These are phyloP conservation scores for Eupithecia subfuscata DNA, from an alignment of 2,888 invertebrate genomes.

Conservation along the genomic window DNA sequence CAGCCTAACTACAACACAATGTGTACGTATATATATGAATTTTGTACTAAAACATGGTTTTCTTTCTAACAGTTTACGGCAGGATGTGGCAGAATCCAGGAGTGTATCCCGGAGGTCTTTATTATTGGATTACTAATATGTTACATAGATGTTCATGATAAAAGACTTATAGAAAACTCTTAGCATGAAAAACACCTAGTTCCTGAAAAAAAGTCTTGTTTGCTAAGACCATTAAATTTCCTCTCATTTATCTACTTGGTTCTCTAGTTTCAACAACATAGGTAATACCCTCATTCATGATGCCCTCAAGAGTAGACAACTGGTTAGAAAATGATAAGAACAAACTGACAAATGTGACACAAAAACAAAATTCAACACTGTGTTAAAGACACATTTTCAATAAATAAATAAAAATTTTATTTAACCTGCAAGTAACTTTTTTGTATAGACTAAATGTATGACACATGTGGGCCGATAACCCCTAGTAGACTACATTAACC, in stretches of 20 bases:
- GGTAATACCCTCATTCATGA: too few species aligned
- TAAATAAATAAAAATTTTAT: too few species aligned
- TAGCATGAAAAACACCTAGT: not conserved
- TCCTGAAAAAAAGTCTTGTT: not conserved
- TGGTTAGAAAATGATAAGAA: too few species aligned
- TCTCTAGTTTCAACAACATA: not conserved
- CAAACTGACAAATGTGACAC: too few species aligned
- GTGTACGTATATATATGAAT: conserved; percentile 73
- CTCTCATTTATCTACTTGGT: not conserved
- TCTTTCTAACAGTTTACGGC: conserved; percentile 63
- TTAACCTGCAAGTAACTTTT: too few species aligned
- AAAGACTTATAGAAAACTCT: conserved; percentile 26
- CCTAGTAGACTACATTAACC: too few species aligned
- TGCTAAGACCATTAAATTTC: not conserved
- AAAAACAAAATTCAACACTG: too few species aligned
- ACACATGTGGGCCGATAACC: not conserved
- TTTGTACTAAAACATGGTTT: conserved; percentile 47
- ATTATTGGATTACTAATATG: conserved; percentile 30
- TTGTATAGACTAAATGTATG: too few species aligned
- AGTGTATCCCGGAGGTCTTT: conserved; percentile 78
- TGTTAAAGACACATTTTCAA: too few species aligned
- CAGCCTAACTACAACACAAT: conserved; percentile 80
- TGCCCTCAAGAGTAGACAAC: too few species aligned
- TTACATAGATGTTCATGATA: conserved; percentile 35
- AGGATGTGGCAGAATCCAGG: conserved; percentile 80